Conservation (phyloP, 2,888 invertebrate species). For the Cremastinae sp. region DNA sequence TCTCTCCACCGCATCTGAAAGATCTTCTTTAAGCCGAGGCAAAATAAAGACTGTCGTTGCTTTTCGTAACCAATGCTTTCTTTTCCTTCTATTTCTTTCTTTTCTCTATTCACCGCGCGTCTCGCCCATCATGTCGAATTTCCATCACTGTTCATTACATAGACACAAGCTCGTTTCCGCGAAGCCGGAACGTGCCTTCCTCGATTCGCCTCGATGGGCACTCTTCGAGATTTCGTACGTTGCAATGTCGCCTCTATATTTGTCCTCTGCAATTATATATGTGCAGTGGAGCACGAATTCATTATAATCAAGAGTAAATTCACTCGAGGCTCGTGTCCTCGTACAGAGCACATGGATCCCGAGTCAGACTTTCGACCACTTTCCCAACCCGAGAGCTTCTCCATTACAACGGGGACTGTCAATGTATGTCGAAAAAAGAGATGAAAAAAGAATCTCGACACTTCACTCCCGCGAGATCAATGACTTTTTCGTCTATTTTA, state of each 20-base stretch:
- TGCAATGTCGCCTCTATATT: conserved; percentile 59
- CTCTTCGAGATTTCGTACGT: conserved; percentile 50
- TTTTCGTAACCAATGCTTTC: conserved; percentile 3
- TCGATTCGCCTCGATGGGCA: conserved; percentile 33
- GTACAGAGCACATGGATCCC: conserved; percentile 3
- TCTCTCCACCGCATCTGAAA: not conserved
- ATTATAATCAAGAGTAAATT: conserved; percentile 58
- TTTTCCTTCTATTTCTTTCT: conserved; percentile 1
- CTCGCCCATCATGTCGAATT: conserved; percentile 13
- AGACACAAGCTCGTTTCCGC: conserved; percentile 21
- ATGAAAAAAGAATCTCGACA: not conserved
- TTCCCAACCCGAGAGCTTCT: conserved; percentile 52
- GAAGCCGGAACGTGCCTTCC: conserved; percentile 30
- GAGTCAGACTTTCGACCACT: conserved; percentile 62
- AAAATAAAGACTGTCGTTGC: conserved; percentile 12
- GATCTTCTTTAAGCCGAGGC: not conserved
- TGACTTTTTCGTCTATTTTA: not conserved
- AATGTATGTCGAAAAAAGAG: not conserved
- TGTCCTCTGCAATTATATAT: conserved; percentile 61
- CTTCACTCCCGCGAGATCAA: not conserved
- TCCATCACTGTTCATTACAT: conserved; percentile 19
- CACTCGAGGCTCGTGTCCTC: conserved; percentile 38
- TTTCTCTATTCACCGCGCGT: not conserved
- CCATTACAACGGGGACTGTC: not conserved
- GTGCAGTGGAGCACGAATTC: conserved; percentile 49